Evolutionary conservation across 2,888 invertebrate species (phyloP).

Genomic region (Melikaiella ostensackeni): DNA sequence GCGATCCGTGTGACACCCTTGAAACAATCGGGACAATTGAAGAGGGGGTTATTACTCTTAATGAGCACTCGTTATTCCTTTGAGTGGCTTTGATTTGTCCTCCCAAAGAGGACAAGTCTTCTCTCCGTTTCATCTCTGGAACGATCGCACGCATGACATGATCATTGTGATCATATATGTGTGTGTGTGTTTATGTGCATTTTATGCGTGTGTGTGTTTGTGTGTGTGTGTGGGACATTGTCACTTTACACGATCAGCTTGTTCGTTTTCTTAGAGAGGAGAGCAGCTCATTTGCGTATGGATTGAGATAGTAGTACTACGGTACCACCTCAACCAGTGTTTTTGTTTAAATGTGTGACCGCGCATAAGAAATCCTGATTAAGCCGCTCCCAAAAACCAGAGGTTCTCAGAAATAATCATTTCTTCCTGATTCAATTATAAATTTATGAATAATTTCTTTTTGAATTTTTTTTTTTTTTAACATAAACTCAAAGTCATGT

Average conservation of each 20-base stretch:
- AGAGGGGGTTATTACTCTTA: slow-evolving; percentile 73
- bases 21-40: slow-evolving; percentile 71
- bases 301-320: slow-evolving; percentile 74
- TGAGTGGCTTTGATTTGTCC: slow-evolving; percentile 74
- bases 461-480: too few species aligned
- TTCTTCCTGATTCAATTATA: slow-evolving; percentile 13
- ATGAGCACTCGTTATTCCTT: slow-evolving; percentile 75
- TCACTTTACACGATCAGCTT: slow-evolving; percentile 23
- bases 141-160: slow-evolving; percentile 28
- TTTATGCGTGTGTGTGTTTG: not conserved
- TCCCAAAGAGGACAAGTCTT: slow-evolving; percentile 45
- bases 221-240: slow-evolving; percentile 9
- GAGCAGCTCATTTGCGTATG: slow-evolving; percentile 73
- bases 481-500: too few species aligned
- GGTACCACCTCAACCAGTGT: slow-evolving; percentile 57
- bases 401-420: slow-evolving; percentile 50
- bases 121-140: slow-evolving; percentile 32
- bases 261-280: slow-evolving; percentile 58
- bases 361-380: slow-evolving; percentile 69
- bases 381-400: slow-evolving; percentile 62
- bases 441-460: not conserved
- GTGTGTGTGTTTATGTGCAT: not conserved
- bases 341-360: slow-evolving; percentile 55
- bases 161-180: slow-evolving; percentile 9
- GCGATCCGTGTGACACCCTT: slow-evolving; percentile 72